Conservation (phyloP, 1,140 invertebrate species). For the Goniozus legneri region DNA sequence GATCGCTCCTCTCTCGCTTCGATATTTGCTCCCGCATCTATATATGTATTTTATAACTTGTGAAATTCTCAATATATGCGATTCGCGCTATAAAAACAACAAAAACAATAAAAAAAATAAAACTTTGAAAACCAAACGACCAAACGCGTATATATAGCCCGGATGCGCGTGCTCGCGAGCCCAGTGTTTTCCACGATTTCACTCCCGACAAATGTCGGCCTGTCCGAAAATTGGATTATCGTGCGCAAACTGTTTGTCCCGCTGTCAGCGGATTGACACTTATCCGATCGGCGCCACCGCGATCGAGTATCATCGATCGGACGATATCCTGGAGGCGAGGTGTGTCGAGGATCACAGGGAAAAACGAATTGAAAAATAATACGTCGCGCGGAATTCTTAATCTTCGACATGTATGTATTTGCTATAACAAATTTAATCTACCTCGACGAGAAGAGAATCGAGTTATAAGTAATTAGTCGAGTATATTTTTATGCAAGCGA, state of each 20-base stretch:
- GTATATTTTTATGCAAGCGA: too few species aligned
- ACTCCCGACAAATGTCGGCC: not conserved
- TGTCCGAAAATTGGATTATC: not conserved
- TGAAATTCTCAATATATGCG: not conserved
- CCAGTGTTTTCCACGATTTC: not conserved
- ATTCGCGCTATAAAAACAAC: not conserved
- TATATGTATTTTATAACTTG: too few species aligned
- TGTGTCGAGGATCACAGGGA: too few species aligned
- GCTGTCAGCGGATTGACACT: not conserved
- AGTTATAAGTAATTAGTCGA: too few species aligned
- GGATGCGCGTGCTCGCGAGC: not conserved
- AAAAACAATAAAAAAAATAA: not conserved
- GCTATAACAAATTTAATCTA: too few species aligned
- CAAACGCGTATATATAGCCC: not conserved
- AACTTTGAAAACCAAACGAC: not conserved
- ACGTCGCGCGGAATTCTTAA: too few species aligned
- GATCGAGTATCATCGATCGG: not conserved
- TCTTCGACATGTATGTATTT: too few species aligned
- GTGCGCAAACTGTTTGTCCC: not conserved
- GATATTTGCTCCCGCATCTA: too few species aligned
- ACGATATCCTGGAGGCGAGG: too few species aligned
- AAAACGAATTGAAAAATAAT: too few species aligned
- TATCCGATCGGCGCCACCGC: not conserved
- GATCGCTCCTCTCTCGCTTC: too few species aligned
- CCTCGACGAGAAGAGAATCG: too few species aligned